A percentile compares a stretch with the other conserved stretches of the same genome.
phyloP scores from a whole-genome alignment of 2,888 invertebrate genomes.

The Coelopa pilipes region DNA sequence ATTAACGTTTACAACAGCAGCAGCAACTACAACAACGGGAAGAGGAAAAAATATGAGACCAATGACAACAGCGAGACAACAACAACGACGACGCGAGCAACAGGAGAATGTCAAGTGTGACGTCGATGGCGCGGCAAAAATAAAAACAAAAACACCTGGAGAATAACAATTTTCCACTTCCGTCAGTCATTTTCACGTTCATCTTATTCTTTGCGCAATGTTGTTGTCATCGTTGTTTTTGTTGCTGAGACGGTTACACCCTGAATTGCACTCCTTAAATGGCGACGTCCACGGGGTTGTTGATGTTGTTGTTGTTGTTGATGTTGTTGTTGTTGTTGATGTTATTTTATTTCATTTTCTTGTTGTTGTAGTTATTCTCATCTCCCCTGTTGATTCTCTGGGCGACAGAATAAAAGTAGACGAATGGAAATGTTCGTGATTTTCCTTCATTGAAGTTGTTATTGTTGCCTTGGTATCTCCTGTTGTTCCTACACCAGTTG shows the following conservation, averaged over 20 bases:
- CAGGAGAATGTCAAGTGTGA: not conserved
- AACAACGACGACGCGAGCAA: not conserved
- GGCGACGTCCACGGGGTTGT: not conserved
- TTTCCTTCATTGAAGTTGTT: too few species aligned
- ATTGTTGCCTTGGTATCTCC: too few species aligned
- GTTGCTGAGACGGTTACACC: not conserved
- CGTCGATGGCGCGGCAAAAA: too few species aligned
- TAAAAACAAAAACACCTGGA: too few species aligned
- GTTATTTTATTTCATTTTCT: not conserved
- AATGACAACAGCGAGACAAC: not conserved
- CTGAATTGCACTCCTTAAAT: not conserved
- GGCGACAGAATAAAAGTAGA: too few species aligned
- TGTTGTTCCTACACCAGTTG: too few species aligned
- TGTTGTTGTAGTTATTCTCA: too few species aligned
- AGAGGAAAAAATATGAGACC: too few species aligned
- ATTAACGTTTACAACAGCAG: not conserved
- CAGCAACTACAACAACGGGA: not conserved
- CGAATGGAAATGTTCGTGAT: too few species aligned
- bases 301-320: constrained; percentile 5
- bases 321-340: not conserved
- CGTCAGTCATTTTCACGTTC: constrained; percentile 4
- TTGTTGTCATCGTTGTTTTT: not conserved
- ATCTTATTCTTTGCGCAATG: not conserved
- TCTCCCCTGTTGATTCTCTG: not conserved
- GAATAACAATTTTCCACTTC: not conserved